These are phyloP conservation scores for Nyctalus aviator DNA, from an alignment of 2,797 vertebrate genomes.

Conservation along the genomic window DNA sequence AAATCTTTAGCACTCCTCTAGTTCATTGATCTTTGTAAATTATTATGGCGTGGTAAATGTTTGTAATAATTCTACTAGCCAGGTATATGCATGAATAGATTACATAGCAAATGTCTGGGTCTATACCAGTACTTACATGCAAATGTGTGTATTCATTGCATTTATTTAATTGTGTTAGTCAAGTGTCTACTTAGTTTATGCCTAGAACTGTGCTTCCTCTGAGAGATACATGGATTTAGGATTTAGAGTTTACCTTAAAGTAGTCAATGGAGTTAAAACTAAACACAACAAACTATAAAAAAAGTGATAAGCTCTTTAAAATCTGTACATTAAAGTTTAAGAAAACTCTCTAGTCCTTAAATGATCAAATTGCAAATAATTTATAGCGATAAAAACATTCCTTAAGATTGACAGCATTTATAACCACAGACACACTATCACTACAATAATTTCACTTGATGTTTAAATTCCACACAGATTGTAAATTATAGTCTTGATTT, in stretches of 20 bases:
- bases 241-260: neutral
- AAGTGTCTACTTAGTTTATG: no score
- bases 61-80: neutral
- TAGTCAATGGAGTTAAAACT: neutral
- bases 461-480: neutral
- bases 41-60: neutral
- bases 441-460: neutral
- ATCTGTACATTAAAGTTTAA: neutral
- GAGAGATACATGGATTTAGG: neutral
- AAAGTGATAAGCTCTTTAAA: neutral
- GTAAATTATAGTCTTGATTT: neutral
- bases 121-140: neutral
- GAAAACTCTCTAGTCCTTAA: neutral
- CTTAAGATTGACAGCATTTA: neutral
- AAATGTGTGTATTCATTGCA: neutral
- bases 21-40: neutral
- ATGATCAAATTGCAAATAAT: neutral
- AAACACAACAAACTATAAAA: neutral
- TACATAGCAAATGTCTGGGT: neutral
- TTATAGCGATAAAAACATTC: neutral
- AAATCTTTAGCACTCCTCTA: neutral
- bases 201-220: neutral
- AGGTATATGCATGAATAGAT: neutral
- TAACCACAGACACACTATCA: accelerated
- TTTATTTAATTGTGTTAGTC: neutral